phyloP scores from a whole-genome alignment of 2,113 vertebrate species.

The Ailurus styani region DNA sequence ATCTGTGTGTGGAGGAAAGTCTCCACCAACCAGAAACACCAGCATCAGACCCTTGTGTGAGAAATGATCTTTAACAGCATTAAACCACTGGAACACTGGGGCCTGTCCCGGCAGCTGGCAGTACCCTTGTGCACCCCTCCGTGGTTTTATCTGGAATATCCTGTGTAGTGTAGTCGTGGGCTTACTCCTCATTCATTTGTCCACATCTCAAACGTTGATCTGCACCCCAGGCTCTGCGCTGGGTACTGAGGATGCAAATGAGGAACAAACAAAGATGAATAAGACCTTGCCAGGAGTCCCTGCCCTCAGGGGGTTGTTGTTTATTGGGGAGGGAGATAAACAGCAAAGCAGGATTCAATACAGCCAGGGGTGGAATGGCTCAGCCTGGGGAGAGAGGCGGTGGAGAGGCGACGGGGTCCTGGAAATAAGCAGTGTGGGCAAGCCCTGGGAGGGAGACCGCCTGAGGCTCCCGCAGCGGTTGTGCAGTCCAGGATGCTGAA shows the following conservation, averaged over 20 bases:
- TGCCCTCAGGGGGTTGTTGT: neutral
- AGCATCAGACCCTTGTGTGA: neutral
- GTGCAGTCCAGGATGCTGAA: rapidly evolving
- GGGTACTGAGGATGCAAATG: neutral
- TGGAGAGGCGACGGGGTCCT: neutral
- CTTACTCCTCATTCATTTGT: neutral
- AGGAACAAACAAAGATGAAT: neutral
- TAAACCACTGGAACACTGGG: neutral
- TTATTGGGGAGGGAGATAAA: neutral
- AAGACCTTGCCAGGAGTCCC: neutral
- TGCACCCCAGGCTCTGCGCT: neutral
- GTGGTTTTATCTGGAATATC: neutral
- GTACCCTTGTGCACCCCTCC: neutral
- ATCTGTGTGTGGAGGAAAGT: neutral
- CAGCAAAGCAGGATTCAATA: neutral
- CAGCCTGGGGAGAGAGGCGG: neutral
- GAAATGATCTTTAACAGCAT: neutral
- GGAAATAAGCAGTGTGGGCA: neutral
- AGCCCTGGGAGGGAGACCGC: rapidly evolving
- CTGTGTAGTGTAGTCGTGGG: neutral
- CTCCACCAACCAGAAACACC: neutral
- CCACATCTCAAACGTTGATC: neutral
- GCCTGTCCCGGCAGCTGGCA: neutral
- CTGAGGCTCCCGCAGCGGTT: neutral
- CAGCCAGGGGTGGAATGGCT: neutral